Percentiles rank a stretch among this genome's conserved stretches.
Evolutionary conservation across 2,888 invertebrate species (phyloP).

Genomic region (Apomyelois bistriatella): DNA sequence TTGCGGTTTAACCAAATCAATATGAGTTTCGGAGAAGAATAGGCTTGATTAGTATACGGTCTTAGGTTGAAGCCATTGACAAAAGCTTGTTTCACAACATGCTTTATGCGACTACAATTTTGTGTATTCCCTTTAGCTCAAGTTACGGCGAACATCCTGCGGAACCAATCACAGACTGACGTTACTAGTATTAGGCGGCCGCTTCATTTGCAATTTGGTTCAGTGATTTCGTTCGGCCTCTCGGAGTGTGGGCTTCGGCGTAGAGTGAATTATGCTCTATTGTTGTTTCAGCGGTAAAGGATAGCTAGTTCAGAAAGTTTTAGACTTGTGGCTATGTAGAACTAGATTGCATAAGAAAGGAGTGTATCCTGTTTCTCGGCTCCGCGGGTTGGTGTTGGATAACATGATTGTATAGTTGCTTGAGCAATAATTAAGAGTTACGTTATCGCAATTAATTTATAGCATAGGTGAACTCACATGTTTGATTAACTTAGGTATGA

Average conservation of each 20-base stretch:
- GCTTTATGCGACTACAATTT: constrained; percentile 25
- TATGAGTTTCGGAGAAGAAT: no score
- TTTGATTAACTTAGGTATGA: no score
- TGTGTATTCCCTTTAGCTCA: constrained; percentile 1
- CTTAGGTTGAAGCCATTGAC: no score
- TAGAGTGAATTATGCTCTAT: constrained; percentile 45
- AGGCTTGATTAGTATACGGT: no score
- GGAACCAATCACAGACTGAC: constrained; percentile 9
- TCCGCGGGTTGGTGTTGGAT: not conserved
- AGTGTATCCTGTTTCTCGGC: not conserved
- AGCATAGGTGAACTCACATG: no score
- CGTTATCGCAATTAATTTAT: not conserved
- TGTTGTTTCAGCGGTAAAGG: constrained; percentile 7
- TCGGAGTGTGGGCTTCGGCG: constrained; percentile 36
- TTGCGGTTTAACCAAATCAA: no score
- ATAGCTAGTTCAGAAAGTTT: not conserved
- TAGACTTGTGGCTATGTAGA: not conserved
- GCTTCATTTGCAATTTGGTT: constrained; percentile 66
- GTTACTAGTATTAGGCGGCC: constrained; percentile 26
- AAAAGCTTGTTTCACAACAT: not conserved
- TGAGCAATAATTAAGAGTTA: not conserved
- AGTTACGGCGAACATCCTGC: not conserved
- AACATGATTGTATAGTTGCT: not conserved
- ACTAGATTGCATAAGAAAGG: not conserved
- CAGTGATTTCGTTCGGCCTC: constrained; percentile 59